Conservation (phyloP, 2,888 invertebrate species). For the Tethea ocularis region DNA sequence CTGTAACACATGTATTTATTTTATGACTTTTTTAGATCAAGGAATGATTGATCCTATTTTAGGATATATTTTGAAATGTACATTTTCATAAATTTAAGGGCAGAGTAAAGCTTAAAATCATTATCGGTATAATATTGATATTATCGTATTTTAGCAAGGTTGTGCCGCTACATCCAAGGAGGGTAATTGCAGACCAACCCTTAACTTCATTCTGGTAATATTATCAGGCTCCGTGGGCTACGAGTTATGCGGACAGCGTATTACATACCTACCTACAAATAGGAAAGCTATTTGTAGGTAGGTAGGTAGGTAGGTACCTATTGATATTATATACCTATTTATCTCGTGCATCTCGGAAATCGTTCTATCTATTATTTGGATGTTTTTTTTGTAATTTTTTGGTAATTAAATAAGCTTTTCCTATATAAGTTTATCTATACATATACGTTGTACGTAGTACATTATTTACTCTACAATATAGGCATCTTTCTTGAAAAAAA, state of each 20-base stretch:
- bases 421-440: too few relatives aligned
- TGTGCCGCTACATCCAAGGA: constrained; percentile 29
- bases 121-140: constrained; percentile 29
- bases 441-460: too few relatives aligned
- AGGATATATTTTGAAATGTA: background rate
- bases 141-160: constrained; percentile 30
- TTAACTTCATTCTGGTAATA: constrained; percentile 60
- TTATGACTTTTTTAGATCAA: too few relatives aligned
- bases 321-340: too few relatives aligned
- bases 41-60: too few relatives aligned
- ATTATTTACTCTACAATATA: too few relatives aligned
- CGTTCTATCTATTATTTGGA: too few relatives aligned
- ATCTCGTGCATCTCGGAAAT: too few relatives aligned
- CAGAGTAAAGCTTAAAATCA: background rate
- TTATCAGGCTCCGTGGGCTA: constrained; percentile 38
- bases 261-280: constrained; percentile 3
- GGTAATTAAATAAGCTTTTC: too few relatives aligned
- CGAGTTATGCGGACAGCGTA: constrained; percentile 20
- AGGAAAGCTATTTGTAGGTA: background rate
- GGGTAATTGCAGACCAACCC: constrained; percentile 43
- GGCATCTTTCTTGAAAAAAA: too few relatives aligned
- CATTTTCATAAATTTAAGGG: background rate
- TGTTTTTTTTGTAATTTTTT: too few relatives aligned
- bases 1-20: too few relatives aligned
- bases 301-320: background rate